Base-by-base conservation (phyloP, 92 coral and sea anemone genomes). In the Micromussa lordhowensis region DNA sequence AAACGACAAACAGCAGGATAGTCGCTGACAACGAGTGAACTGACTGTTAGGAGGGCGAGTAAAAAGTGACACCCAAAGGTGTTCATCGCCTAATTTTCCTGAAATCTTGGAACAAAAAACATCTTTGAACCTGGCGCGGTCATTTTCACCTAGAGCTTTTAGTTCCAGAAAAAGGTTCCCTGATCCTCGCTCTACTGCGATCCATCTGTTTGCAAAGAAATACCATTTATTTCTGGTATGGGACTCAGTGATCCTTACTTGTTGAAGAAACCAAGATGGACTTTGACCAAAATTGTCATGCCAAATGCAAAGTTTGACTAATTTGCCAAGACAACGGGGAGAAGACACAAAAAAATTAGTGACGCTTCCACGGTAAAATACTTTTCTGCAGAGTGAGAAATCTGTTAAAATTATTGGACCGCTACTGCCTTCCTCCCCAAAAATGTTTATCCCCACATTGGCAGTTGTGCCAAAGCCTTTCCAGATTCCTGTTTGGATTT, bases 261-360 rank as follows among this genome's bases (percentile, higher is more conserved):
- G 91, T 44, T 92, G 93, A 70, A 92, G 93, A 76, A 92, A 94
- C 97, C 97, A 94, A n/a, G 95, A 89, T 5, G 97, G 97, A 73
- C 87, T 92, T 19, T 79, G 35, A 7, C 97, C 97, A 29, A 88
- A 80, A 79, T 92, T 92, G 64, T 94, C 97, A 72, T 94, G 97
- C 97, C 97, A 94, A 16, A 94, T 83, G 48, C 79, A 75, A 14
- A 94, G 86, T 75, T 88, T 93, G 0, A 78, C 28, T 21, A 94
- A 49, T 31, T 82, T 85, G 14, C 97, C 95, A 54, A 94, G 64
- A 4, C 91, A 51, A 44, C 83, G 29, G 2, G 97, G 94, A 53
- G 90, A 40, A 53, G 64, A 81, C 29, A 94, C 35, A 0, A 92
- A 88, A 68, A 94, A 94, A 68, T 88, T 94, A 63, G 91, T 94